phyloP scores from a whole-genome alignment of 2,113 vertebrate species.

The Gavialis gangeticus region DNA sequence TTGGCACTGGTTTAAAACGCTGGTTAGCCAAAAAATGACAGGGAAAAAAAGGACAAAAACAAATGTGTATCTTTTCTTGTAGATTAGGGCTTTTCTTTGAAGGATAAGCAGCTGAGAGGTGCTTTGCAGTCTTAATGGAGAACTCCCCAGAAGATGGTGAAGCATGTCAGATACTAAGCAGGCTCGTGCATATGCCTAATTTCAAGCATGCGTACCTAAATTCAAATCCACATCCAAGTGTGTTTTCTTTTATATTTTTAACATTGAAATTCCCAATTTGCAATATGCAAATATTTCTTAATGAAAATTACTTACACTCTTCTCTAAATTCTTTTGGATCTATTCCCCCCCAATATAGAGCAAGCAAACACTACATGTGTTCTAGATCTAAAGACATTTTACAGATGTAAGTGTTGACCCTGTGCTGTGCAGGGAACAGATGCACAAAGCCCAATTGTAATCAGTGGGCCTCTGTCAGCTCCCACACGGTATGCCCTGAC shows the following conservation, averaged over 20 bases:
- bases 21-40: slow-evolving; percentile 49
- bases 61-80: not conserved
- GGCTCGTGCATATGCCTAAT: not conserved
- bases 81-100: not conserved
- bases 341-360: not conserved
- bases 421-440: not conserved
- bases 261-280: not conserved
- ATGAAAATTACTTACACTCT: not conserved
- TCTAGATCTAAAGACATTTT: not conserved
- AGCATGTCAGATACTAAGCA: not conserved
- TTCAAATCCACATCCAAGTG: not conserved
- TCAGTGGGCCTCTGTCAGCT: not conserved
- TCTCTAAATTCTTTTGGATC: not conserved
- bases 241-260: not conserved
- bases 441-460: not conserved
- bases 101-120: not conserved
- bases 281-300: not conserved
- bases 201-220: not conserved
- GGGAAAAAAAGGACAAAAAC: not conserved
- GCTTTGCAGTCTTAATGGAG: not conserved
- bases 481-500: accelerated
- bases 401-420: not conserved
- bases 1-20: slow-evolving; percentile 62
- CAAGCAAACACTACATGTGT: not conserved
- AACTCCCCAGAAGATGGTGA: not conserved